These are phyloP conservation scores for Pycnomerus fuliginosus DNA, from an alignment of 2,888 invertebrate genomes.

Conservation along the genomic window DNA sequence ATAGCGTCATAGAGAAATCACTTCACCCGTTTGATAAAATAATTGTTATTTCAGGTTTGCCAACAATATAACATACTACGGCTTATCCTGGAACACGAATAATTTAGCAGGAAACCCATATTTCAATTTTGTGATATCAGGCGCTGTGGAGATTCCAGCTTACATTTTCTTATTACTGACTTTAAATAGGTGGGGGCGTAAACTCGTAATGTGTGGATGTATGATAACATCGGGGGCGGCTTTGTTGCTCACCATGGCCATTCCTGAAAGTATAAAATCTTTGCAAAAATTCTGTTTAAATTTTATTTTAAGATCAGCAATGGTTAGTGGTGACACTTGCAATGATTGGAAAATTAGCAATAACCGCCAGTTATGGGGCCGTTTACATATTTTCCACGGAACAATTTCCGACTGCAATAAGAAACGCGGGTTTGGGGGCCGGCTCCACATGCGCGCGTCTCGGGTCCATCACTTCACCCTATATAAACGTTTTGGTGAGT, in stretches of 20 bases:
- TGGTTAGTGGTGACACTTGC: slow-evolving; percentile 62
- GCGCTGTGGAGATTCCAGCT: slow-evolving; percentile 75
- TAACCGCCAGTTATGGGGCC: slow-evolving; percentile 72
- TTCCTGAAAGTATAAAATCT: slow-evolving; percentile 55
- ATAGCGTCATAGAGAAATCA: slow-evolving; percentile 34
- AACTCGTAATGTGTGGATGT: slow-evolving; percentile 66
- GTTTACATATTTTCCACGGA: slow-evolving; percentile 73
- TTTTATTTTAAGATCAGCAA: slow-evolving; percentile 51
- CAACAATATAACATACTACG: slow-evolving; percentile 76
- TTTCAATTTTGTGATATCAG: slow-evolving; percentile 72
- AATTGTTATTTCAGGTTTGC: slow-evolving; percentile 65
- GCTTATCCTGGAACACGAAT: slow-evolving; percentile 73
- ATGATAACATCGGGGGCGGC: slow-evolving; percentile 65
- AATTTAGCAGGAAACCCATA: slow-evolving; percentile 71
- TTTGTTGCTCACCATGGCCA: slow-evolving; percentile 59
- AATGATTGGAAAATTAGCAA: slow-evolving; percentile 72
- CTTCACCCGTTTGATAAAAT: slow-evolving; percentile 9
- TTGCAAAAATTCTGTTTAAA: not conserved
- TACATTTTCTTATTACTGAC: slow-evolving; percentile 66
- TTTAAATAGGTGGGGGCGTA: slow-evolving; percentile 70
- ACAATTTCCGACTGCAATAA: slow-evolving; percentile 72
- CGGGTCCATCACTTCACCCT: slow-evolving; percentile 64
- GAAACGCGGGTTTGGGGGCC: slow-evolving; percentile 64
- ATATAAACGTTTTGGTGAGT: slow-evolving; percentile 61
- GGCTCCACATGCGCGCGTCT: slow-evolving; percentile 64